Evolutionary conservation across 2,888 invertebrate species (phyloP).

Genomic region (Thalpophila matura): DNA sequence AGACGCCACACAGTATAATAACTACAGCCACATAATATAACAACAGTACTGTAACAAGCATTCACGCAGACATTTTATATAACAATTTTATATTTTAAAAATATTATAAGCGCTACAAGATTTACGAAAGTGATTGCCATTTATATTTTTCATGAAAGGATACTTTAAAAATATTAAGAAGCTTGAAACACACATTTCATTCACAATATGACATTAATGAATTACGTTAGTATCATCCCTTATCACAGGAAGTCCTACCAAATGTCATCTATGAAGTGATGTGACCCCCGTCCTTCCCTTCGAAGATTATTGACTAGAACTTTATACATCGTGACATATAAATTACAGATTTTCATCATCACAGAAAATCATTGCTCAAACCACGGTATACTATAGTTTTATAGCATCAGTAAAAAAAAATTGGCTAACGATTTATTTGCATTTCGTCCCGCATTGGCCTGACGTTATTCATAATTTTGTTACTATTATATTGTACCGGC

Average conservation of each 20-base stretch:
- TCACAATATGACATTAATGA: background rate
- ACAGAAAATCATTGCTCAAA: no score
- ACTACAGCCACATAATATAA: constrained; percentile 47
- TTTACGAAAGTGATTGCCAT: constrained; percentile 55
- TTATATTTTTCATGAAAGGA: constrained; percentile 29
- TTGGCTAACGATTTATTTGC: no score
- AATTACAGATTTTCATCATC: no score
- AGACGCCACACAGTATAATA: constrained; percentile 33
- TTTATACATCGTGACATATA: no score
- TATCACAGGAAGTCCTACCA: constrained; percentile 32
- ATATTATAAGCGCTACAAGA: constrained; percentile 56
- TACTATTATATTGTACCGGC: no score
- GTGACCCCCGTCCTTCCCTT: background rate
- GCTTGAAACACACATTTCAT: constrained; percentile 15
- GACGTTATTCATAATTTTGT: no score
- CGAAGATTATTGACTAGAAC: background rate
- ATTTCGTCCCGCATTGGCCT: no score
- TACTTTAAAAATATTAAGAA: constrained; percentile 29
- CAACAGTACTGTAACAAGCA: constrained; percentile 48
- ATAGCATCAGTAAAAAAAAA: no score
- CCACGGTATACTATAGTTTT: no score
- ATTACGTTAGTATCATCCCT: constrained; percentile 3
- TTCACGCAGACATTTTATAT: constrained; percentile 38
- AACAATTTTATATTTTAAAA: constrained; percentile 48
- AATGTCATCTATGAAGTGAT: background rate